phyloP scores from a whole-genome alignment of 1,140 invertebrate genomes.

The Lordiphosa stackelbergi region DNA sequence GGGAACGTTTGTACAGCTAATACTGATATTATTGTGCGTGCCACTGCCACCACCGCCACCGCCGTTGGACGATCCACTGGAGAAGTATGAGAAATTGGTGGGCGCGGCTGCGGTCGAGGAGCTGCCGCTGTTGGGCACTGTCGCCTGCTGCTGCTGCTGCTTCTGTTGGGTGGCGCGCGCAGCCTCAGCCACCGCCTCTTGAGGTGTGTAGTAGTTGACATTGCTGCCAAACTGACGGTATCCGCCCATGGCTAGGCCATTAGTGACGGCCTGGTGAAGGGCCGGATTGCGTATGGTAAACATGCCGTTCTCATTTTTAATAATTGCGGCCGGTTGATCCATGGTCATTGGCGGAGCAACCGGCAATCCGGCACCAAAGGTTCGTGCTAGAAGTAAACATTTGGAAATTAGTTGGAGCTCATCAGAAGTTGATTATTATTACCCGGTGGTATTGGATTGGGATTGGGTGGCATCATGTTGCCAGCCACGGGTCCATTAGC shows the following conservation, averaged over 20 bases:
- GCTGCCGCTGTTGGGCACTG: constrained; percentile 17
- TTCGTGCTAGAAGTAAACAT: constrained; percentile 25
- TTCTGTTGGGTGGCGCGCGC: constrained; percentile 64
- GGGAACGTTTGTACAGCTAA: constrained; percentile 72
- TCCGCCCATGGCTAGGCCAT: constrained; percentile 60
- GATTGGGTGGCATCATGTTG: constrained; percentile 43
- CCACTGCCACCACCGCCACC: constrained; percentile 33
- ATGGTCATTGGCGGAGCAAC: constrained; percentile 52
- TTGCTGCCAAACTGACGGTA: constrained; percentile 70
- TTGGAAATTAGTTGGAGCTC: background rate
- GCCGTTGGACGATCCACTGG: constrained; percentile 50
- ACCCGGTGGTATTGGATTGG: constrained; percentile 59
- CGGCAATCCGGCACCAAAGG: constrained; percentile 40
- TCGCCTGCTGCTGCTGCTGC: constrained; percentile 25
- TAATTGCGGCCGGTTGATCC: constrained; percentile 81
- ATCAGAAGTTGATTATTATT: background rate
- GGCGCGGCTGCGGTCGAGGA: constrained; percentile 11
- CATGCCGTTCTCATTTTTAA: constrained; percentile 86
- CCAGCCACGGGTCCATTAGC: constrained; percentile 44
- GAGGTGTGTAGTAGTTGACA: constrained; percentile 69
- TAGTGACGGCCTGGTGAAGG: constrained; percentile 73
- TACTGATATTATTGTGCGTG: constrained; percentile 76
- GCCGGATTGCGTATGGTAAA: constrained; percentile 87
- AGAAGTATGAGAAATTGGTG: constrained; percentile 70
- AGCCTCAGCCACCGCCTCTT: constrained; percentile 65